Evolutionary conservation across 2,888 invertebrate species (phyloP), one percentile per base, ranked within the genome.

Genomic region (Rosalia funebris): DNA sequence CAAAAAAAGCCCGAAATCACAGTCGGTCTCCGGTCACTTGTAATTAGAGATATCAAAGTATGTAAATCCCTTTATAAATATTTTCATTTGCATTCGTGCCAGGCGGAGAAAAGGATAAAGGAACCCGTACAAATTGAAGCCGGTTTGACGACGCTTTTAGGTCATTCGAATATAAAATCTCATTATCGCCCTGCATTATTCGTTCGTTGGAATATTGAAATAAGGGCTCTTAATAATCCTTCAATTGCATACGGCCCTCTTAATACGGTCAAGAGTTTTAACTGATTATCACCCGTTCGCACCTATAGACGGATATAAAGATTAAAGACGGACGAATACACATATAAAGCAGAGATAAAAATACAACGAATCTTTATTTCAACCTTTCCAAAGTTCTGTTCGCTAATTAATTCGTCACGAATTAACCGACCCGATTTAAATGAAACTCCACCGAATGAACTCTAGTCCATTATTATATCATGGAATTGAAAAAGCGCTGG

Each of bases 141-240:
- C 4, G 19, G 11, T 17, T 42, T 42, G 42, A 11, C 44, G 11
- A 44, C 12, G 44, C 44, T 44, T 44, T 44, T 25, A 25, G 19
- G 44, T 25, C 14, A 44, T 44, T 44, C 44, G 5, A 44, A 11
- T 11, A 44, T 12, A 25, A 19, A 44, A 44, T 44, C 44, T 44
- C 44, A 44, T 44, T 44, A 44, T 19, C 14, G 5, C 20, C 11
- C 12, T 25, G 44, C 44, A 44, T 25, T 20, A 14, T 44, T 44
- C 44, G 44, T 44, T 25, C 20, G 44, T 25, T 44, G 44, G 9
- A 25, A 25, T 44, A 44, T 44, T 20, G 20, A 20, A 44, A 44
- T 44, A 10, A 15, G 16, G 20, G 11, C 16, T n/a, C 16, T 44
- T 12, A 44, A 44, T 44, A 44, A 44, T 25, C 44, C 25, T 12